A percentile compares a stretch with the other conserved stretches of the same genome.
Evolutionary conservation across 2,888 invertebrate genomes (phyloP).

Genomic region (Pantelozetes paolii): DNA sequence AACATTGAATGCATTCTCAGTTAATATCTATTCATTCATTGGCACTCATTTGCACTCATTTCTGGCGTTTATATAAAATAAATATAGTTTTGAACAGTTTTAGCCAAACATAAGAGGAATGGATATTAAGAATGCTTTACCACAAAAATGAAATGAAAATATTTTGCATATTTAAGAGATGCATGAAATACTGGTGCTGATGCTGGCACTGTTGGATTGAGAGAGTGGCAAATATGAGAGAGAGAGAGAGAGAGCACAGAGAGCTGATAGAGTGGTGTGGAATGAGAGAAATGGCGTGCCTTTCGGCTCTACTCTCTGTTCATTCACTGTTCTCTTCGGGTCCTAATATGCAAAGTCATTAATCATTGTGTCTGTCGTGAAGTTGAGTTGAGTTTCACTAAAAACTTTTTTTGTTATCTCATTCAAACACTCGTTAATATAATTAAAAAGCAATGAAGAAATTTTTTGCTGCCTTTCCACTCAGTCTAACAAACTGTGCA

Average conservation of each 20-base stretch:
- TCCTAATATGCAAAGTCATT: slow-evolving; percentile 43
- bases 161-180: slow-evolving; percentile 37
- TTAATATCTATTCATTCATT: slow-evolving; percentile 31
- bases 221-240: slow-evolving; percentile 19
- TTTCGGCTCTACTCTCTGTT: slow-evolving; percentile 12
- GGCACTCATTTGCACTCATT: slow-evolving; percentile 35
- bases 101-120: slow-evolving; percentile 24
- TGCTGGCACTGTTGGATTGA: slow-evolving; percentile 11
- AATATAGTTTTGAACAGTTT: slow-evolving; percentile 24
- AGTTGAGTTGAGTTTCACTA: slow-evolving; percentile 33
- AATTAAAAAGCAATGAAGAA: slow-evolving; percentile 44
- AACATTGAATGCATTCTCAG: neutral
- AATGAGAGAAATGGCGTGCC: slow-evolving; percentile 30
- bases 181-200: neutral
- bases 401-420: slow-evolving; percentile 42
- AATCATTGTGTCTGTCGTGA: slow-evolving; percentile 42
- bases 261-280: neutral
- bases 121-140: slow-evolving; percentile 25
- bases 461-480: slow-evolving; percentile 24
- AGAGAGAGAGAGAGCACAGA: slow-evolving; percentile 4
- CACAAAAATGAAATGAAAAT: slow-evolving; percentile 35
- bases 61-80: slow-evolving; percentile 25
- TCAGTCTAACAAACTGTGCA: slow-evolving; percentile 24
- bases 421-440: slow-evolving; percentile 43
- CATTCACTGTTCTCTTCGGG: slow-evolving; percentile 11